A percentile compares a stretch with the other conserved stretches of the same genome.
Evolutionary conservation across 1,140 invertebrate species (phyloP).

Genomic region (Drosophila arizonae): DNA sequence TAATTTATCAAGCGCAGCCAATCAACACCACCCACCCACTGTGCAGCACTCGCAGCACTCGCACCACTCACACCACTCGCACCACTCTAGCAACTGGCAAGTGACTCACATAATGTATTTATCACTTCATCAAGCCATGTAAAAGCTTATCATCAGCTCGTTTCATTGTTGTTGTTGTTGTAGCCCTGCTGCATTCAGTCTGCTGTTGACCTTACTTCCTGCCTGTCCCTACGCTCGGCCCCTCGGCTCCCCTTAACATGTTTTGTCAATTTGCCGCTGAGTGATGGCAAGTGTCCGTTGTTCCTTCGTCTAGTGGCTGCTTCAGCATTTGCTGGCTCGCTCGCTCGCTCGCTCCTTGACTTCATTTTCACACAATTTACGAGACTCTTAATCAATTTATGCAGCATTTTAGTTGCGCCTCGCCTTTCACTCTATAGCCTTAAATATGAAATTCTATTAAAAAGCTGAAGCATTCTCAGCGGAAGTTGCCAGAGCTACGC

Average conservation of each 20-base stretch:
- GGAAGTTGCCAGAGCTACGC: not conserved
- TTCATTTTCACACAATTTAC: conserved; percentile 58
- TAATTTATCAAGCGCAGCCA: conserved; percentile 57
- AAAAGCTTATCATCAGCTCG: conserved; percentile 63
- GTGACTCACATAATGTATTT: conserved; percentile 70
- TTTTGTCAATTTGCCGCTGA: conserved; percentile 71
- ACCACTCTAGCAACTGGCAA: not conserved
- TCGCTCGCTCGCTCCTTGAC: conserved; percentile 22
- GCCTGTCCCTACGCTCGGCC: not conserved
- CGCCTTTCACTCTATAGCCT: not conserved
- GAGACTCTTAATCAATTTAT: conserved; percentile 56
- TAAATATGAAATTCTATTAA: conserved; percentile 24
- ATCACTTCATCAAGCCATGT: conserved; percentile 74
- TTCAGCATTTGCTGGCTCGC: conserved; percentile 12
- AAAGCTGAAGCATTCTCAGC: not conserved
- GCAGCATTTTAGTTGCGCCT: conserved; percentile 42
- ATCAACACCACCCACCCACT: conserved; percentile 14
- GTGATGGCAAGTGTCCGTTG: conserved; percentile 48
- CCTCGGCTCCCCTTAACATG: conserved; percentile 43
- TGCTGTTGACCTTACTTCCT: conserved; percentile 59
- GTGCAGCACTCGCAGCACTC: not conserved
- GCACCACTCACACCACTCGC: not conserved
- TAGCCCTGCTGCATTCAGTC: conserved; percentile 16
- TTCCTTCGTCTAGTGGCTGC: conserved; percentile 40
- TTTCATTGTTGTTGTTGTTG: not conserved